phyloP scores from a whole-genome alignment of 2,113 vertebrate genomes.

The Elephantulus edwardii region DNA sequence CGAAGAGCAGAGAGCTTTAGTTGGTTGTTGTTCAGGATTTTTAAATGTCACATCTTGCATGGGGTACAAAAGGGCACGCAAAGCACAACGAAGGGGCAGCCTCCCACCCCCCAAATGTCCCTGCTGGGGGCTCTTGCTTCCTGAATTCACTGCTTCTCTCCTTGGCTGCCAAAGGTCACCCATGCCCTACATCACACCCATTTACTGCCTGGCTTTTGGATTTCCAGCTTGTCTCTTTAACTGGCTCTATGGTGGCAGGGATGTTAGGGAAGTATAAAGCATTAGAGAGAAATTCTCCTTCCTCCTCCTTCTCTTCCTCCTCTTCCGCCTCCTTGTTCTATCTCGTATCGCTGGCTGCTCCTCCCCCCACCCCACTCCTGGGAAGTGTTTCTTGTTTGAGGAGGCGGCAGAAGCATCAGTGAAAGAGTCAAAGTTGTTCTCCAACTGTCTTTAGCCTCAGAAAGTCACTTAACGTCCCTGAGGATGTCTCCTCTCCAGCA shows the following conservation, averaged over 20 bases:
- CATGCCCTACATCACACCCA: not conserved
- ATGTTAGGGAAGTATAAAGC: not conserved
- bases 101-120: not conserved
- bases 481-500: not conserved
- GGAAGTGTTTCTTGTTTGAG: not conserved
- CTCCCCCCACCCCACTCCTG: not conserved
- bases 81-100: not conserved
- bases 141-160: not conserved
- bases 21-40: conserved; percentile 3
- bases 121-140: not conserved
- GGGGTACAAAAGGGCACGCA: not conserved
- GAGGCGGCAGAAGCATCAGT: not conserved
- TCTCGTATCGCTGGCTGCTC: not conserved
- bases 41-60: not conserved
- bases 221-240: not conserved
- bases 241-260: not conserved
- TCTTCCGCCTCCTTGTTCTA: not conserved
- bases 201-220: not conserved
- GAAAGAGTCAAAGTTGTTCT: not conserved
- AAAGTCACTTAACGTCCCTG: not conserved
- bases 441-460: not conserved
- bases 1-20: not conserved
- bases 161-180: not conserved
- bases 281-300: not conserved
- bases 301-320: not conserved